Evolutionary conservation across 1,140 invertebrate species (phyloP), one percentile per base, ranked within the genome.

Genomic region (Drosophila dunni): DNA sequence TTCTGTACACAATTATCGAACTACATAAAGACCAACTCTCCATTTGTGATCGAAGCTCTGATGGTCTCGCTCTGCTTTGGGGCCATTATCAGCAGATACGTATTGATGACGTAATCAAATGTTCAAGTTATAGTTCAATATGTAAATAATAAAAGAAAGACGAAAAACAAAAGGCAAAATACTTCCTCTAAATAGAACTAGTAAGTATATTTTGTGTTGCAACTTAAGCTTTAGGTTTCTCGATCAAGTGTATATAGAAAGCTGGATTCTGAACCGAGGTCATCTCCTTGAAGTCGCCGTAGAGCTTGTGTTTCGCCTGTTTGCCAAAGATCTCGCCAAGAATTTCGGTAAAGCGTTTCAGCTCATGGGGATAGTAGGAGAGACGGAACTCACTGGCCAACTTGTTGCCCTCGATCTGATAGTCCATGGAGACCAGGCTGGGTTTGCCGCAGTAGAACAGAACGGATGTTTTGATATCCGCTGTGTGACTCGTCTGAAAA

Each of bases 161-260:
- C 44, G 15, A 60, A n/a, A 0, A 66, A 44, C 24, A 29, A 29
- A n/a, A n/a, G n/a, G n/a, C n/a, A n/a, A n/a, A n/a, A n/a, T n/a
- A n/a, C n/a, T 65, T 70, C 51, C 74, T 72, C 57, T 81, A 66
- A 65, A 70, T 71, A 24, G 38, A 38, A 64, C 66, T 66, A 81
- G 58, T 61, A 60, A 72, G 38, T 80, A 40, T 71, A 75, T 78
- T 69, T 58, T 79, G 63, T 61, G 62, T 63, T 69, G 54, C 44
- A 68, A 78, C 60, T 81, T 91, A 91, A 71, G 61, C 54, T 40
- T 53, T 76, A 38, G 76, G 67, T 56, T 97, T 97, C 92, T 97
- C 94, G 58, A 97, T 93, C 7, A 97, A 93, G 83, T 98, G 97
- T 60, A 98, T 97, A 78, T 97, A 98, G 92, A 97, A 97, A 34